Base-by-base conservation (phyloP, 2,797 vertebrate genomes). In the Peromyscus melanophrys region DNA sequence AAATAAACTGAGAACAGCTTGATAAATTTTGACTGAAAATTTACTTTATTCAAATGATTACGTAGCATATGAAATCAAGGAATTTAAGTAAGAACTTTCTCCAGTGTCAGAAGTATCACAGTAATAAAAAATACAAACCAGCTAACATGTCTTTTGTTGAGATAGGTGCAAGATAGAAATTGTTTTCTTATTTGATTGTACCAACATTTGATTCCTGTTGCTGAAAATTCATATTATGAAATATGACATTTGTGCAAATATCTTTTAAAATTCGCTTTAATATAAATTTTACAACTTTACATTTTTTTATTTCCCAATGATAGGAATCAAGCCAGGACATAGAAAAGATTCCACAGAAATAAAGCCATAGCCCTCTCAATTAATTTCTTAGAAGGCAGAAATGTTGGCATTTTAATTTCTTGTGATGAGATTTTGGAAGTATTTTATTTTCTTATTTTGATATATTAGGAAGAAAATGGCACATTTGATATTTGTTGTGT, bases 11-110 rank as follows among this genome's bases (percentile, higher is more conserved):
- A 87, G 46, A 96, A 94, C 3, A 90, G 34, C n/a, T 92, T 92
- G 57, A 92, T 93, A 69, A 63, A 90, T 96, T 95, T 96, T 95
- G 34, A 90, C 59, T 95, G 31, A 61, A 84, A 94, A 49, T 49
- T 92, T 76, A 95, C 83, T 94, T 95, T 94, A 86, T 89, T 89
- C 59, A 90, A 77, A 90, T 89, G 63, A 10, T 88, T 88, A 67
- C 46, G 43, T 37, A 84, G 27, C 49, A 52, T n/a, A 88, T 90
- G 59, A 93, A 92, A 85, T 81, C 31, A 90, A 43, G 37, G 3
- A 81, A 94, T 76, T 90, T 90, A 94, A 95, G 77, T 43, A 73
- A n/a, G 27, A 75, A 91, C 81, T 92, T 29, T 34, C 57, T 86
- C 61, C 29, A 94, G 55, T 37, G 63, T 77, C 4, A 84, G n/a